phyloP scores from a whole-genome alignment of 1,140 invertebrate species.

The Drosophila truncata region DNA sequence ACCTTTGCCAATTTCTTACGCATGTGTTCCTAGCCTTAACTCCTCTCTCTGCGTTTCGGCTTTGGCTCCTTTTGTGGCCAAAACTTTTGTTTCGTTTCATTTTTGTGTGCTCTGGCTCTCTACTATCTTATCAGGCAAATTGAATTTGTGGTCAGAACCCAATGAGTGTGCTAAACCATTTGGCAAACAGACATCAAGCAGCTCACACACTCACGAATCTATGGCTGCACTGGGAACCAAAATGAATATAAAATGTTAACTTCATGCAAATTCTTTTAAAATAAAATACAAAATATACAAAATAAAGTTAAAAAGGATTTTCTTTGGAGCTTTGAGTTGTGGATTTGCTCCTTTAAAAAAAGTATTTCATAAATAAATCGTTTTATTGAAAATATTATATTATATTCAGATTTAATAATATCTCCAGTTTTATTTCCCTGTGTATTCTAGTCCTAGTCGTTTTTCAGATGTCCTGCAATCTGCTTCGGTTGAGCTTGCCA shows the following conservation, averaged over 20 bases:
- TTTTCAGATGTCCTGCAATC: slow-evolving; percentile 50
- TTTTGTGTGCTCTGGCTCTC: slow-evolving; percentile 38
- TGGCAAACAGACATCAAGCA: slow-evolving; percentile 69
- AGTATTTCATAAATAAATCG: not conserved
- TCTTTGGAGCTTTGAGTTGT: too few species aligned
- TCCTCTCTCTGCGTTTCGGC: not conserved
- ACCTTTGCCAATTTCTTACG: slow-evolving; percentile 41
- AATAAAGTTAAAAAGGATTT: not conserved
- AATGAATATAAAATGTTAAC: not conserved
- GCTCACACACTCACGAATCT: slow-evolving; percentile 21
- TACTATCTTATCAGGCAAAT: slow-evolving; percentile 64
- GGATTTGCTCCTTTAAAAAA: too few species aligned
- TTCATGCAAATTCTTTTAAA: not conserved
- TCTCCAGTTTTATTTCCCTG: slow-evolving; percentile 1
- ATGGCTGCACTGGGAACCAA: slow-evolving; percentile 4
- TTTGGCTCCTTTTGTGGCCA: slow-evolving; percentile 23
- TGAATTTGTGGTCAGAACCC: slow-evolving; percentile 75
- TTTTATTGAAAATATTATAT: not conserved
- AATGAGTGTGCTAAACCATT: slow-evolving; percentile 79
- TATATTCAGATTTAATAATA: not conserved
- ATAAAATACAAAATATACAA: not conserved
- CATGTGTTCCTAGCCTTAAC: slow-evolving; percentile 10
- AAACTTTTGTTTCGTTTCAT: slow-evolving; percentile 45
- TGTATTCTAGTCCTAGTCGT: slow-evolving; percentile 28
- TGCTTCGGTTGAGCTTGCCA: slow-evolving; percentile 22